Conservation (phyloP, 2,888 invertebrate species). For the Pseudoips prasinana region DNA sequence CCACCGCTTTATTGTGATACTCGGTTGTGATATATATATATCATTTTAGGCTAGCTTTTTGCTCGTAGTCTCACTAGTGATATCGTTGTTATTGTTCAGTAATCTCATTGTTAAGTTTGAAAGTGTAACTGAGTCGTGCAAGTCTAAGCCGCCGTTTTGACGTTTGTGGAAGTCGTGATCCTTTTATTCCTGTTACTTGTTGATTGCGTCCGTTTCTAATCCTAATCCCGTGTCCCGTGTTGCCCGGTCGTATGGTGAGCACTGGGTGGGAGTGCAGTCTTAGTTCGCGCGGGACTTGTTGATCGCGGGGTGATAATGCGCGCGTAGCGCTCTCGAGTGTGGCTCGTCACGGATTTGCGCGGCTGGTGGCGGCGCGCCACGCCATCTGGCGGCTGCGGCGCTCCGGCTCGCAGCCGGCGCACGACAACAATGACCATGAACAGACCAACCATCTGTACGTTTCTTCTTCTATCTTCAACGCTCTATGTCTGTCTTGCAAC, state of each 20-base stretch:
- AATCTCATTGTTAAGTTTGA: constrained; percentile 18
- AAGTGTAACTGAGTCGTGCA: constrained; percentile 46
- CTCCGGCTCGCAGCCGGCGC: constrained; percentile 77
- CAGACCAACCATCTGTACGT: constrained; percentile 81
- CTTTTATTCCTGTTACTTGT: constrained; percentile 42
- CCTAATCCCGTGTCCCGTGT: constrained; percentile 36
- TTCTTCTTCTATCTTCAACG: constrained; percentile 63
- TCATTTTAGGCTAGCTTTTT: constrained; percentile 73
- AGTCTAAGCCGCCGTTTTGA: constrained; percentile 48
- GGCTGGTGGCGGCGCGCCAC: constrained; percentile 87
- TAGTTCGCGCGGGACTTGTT: constrained; percentile 54
- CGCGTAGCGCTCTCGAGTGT: constrained; percentile 75
- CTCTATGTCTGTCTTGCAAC: constrained; percentile 45
- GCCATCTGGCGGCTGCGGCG: constrained; percentile 86
- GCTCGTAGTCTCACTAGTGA: constrained; percentile 55
- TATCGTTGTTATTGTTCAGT: constrained; percentile 16
- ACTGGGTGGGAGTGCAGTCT: constrained; percentile 36
- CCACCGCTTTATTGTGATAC: constrained; percentile 78
- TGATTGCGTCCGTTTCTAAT: constrained; percentile 32
- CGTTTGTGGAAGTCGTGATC: constrained; percentile 39
- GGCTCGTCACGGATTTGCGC: constrained; percentile 87
- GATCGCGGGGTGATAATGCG: constrained; percentile 63
- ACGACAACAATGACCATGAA: constrained; percentile 77
- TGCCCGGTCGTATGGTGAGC: constrained; percentile 47
- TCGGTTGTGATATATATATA: constrained; percentile 79